Evolutionary conservation across 2,888 invertebrate genomes (phyloP), one percentile per base, ranked within the genome.

Genomic region (Limnephilus lunatus): DNA sequence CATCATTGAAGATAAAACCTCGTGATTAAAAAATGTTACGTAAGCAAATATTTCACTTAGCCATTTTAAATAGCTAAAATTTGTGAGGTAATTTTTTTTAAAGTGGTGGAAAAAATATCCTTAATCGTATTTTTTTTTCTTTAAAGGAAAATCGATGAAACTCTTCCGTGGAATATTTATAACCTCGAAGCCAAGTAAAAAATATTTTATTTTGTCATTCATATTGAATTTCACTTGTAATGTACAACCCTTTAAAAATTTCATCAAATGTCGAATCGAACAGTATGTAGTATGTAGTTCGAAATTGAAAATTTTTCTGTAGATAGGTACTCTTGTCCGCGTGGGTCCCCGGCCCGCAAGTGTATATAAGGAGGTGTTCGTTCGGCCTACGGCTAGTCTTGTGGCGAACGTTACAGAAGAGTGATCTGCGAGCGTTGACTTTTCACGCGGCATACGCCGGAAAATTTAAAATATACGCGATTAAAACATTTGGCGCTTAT

Each of bases 361-460:
- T 91, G 92, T 92, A 92, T 91, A 93, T 90, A 91, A 89, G 91
- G 92, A 81, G 91, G 92, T 48, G 81, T 81, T 39, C 68, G 32
- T 81, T 89, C 85, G 91, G 91, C 89, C 93, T 91, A 89, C 53
- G 90, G 91, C 93, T 93, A 92, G 94, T 93, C 91, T 91, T 32
- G 91, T 91, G 91, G 91, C 32, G 89, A 91, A 90, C 92, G 92
- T 89, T 88, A 91, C 44, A 86, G 68, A n/a, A 82, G 86, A 80
- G 44, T 85, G 91, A 81, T 87, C 89, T 85, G 86, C 68, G 39
- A 39, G 90, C 86, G 90, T 68, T 48, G 68, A 30, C 80, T 90
- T 44, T 82, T 35, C 89, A 80, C 80, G 91, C 82, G 89, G 44
- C 48, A 83, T 82, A 83, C 88, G 83, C 89, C 81, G 81, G 35